phyloP scores from a whole-genome alignment of 2,888 invertebrate genomes.

The Dryobota labecula region DNA sequence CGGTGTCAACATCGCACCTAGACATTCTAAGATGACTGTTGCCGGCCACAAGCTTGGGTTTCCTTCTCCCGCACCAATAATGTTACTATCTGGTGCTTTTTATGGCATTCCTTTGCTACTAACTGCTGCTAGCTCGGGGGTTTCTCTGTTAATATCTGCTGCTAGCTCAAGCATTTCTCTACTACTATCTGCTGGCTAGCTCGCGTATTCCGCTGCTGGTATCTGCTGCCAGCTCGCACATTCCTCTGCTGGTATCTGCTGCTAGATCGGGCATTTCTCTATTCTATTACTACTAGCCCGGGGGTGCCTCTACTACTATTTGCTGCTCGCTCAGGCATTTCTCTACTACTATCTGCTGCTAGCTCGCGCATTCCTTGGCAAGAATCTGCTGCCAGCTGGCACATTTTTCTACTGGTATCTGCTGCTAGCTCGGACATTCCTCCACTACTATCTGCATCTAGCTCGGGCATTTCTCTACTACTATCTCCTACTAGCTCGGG shows the following conservation, averaged over 20 bases:
- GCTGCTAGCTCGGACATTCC: background rate
- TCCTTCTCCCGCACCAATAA: background rate
- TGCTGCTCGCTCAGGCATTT: background rate
- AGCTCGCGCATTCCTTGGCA: background rate
- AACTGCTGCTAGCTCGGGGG: background rate
- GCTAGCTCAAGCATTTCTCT: background rate
- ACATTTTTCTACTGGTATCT: background rate
- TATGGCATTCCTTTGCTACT: background rate
- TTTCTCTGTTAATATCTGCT: background rate
- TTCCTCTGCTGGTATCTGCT: background rate
- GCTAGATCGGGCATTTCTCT: rapidly evolving
- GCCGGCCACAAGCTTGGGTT: background rate
- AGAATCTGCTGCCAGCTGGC: rapidly evolving
- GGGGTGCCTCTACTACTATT: background rate
- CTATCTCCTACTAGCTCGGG: background rate
- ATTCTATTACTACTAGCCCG: no score
- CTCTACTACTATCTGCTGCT: background rate
- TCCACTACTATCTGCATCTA: background rate
- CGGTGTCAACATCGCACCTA: background rate
- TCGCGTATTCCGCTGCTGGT: rapidly evolving
- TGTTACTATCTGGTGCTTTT: background rate
- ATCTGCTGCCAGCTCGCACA: background rate
- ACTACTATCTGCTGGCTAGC: background rate
- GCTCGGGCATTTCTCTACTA: background rate
- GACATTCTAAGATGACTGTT: background rate